Conservation (phyloP, 2,888 invertebrate species). For the Temnothorax ravouxi region DNA sequence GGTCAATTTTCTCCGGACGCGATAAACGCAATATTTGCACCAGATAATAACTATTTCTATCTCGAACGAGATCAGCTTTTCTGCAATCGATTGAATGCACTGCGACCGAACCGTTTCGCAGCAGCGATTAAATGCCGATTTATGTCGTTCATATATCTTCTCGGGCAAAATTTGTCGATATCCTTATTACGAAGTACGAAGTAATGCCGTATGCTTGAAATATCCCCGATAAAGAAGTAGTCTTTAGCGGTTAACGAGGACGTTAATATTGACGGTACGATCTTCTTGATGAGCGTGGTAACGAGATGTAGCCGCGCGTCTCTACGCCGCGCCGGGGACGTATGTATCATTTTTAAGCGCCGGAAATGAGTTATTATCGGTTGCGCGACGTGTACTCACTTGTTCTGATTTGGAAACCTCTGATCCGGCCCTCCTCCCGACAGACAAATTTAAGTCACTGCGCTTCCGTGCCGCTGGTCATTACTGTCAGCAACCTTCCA, state of each 20-base stretch:
- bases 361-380: conserved; percentile 79
- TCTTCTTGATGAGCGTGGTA: conserved; percentile 77
- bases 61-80: conserved; percentile 3
- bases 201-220: conserved; percentile 6
- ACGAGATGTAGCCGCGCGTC: conserved; percentile 66
- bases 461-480: conserved; percentile 52
- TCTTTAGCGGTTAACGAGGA: conserved; percentile 65
- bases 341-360: conserved; percentile 74
- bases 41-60: conserved; percentile 15
- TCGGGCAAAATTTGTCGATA: conserved; percentile 27
- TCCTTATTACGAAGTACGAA: conserved; percentile 18
- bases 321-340: conserved; percentile 56
- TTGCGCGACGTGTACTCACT: conserved; percentile 72
- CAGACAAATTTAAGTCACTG: conserved; percentile 65
- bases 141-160: neutral
- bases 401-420: conserved; percentile 78
- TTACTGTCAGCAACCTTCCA: conserved; percentile 32
- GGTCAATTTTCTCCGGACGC: conserved; percentile 20
- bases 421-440: conserved; percentile 64
- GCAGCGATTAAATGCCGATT: neutral
- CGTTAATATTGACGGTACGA: conserved; percentile 69
- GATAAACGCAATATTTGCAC: conserved; percentile 22
- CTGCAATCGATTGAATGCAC: neutral
- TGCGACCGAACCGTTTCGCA: neutral
- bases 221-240: neutral